Conservation (phyloP, 2,888 invertebrate genomes). For the Agonopterix subpropinquella region DNA sequence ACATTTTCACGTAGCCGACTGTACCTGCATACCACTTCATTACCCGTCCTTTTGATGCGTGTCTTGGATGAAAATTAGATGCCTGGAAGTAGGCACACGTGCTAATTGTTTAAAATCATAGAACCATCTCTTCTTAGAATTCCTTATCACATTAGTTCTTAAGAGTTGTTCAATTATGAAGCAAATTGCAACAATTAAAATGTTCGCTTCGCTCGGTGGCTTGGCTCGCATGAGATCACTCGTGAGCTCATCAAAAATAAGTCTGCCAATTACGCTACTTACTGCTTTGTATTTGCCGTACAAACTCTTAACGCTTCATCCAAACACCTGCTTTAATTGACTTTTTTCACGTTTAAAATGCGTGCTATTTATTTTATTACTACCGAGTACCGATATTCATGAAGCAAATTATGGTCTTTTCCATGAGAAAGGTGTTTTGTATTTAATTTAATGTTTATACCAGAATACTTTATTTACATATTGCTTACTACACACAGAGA, state of each 20-base stretch:
- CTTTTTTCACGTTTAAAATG: not conserved
- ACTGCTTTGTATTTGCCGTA: conserved; percentile 1
- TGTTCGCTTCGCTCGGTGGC: conserved; percentile 31
- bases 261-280: conserved; percentile 13
- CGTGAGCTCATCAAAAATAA: conserved; percentile 46
- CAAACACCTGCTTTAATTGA: not conserved
- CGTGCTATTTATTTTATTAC: not conserved
- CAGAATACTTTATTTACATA: too few species aligned
- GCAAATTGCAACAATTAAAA: conserved; percentile 52
- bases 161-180: conserved; percentile 24
- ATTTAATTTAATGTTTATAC: too few species aligned
- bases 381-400: not conserved
- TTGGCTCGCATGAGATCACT: conserved; percentile 49
- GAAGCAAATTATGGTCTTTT: too few species aligned
- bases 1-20: too few species aligned
- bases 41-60: conserved; percentile 31
- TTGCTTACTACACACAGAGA: too few species aligned
- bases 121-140: not conserved
- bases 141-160: not conserved
- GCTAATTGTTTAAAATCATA: conserved; percentile 35
- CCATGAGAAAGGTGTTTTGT: too few species aligned
- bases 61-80: conserved; percentile 36
- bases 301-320: conserved; percentile 4
- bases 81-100: conserved; percentile 46
- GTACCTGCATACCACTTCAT: conserved; percentile 1